These are phyloP conservation scores for Drosophila ustulata DNA, from an alignment of 2,888 invertebrate genomes.

Conservation along the genomic window DNA sequence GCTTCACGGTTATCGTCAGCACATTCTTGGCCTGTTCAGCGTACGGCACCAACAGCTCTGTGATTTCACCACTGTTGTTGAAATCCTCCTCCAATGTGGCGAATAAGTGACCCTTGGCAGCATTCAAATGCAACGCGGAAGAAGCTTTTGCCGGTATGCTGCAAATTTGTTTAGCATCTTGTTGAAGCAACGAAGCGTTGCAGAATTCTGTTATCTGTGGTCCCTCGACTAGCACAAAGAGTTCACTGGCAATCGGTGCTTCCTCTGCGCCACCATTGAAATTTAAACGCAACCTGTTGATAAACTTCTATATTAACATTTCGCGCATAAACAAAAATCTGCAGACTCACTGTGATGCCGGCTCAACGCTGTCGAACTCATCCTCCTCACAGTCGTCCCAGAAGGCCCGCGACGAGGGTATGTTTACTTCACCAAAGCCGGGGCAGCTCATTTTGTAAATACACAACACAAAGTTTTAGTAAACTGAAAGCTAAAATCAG, in stretches of 20 bases:
- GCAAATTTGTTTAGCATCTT: constrained; percentile 67
- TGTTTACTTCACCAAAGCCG: constrained; percentile 83
- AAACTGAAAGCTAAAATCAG: constrained; percentile 3
- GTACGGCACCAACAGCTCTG: constrained; percentile 76
- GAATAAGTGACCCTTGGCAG: constrained; percentile 58
- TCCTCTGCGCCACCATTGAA: constrained; percentile 47
- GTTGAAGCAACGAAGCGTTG: constrained; percentile 62
- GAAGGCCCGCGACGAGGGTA: constrained; percentile 84
- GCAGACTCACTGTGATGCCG: constrained; percentile 64
- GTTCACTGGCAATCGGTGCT: constrained; percentile 56
- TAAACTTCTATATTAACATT: not conserved
- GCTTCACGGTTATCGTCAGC: constrained; percentile 80
- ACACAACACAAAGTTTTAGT: not conserved
- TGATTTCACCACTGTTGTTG: constrained; percentile 77
- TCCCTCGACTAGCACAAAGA: constrained; percentile 82
- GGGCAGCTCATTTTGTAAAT: constrained; percentile 76
- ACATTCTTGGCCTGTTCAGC: constrained; percentile 74
- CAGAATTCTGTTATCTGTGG: constrained; percentile 75
- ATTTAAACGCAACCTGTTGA: constrained; percentile 62
- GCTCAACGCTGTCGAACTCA: constrained; percentile 57
- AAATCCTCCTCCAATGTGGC: constrained; percentile 82
- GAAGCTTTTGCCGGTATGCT: constrained; percentile 72
- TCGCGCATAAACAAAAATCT: constrained; percentile 13
- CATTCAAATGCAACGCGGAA: constrained; percentile 55
- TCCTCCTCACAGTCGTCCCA: constrained; percentile 85